Percentiles rank a stretch among this genome's conserved stretches.
phyloP scores from a whole-genome alignment of 1,140 invertebrate genomes.

The Drosophila insularis region DNA sequence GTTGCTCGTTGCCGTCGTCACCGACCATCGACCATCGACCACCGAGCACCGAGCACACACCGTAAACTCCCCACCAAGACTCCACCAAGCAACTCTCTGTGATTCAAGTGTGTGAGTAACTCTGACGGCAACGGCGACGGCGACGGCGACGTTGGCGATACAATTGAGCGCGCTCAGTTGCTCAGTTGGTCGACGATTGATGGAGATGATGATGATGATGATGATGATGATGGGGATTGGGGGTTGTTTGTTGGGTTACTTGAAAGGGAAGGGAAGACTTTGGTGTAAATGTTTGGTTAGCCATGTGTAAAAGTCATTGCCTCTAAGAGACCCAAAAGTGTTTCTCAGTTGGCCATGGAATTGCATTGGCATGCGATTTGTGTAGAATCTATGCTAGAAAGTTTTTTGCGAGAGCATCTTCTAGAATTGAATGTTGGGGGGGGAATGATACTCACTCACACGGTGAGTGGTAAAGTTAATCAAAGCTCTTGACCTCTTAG shows the following conservation, averaged over 20 bases:
- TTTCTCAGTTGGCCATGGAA: conserved; percentile 56
- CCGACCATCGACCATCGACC: neutral
- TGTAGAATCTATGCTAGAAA: conserved; percentile 6
- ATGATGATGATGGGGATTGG: neutral
- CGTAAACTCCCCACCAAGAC: neutral
- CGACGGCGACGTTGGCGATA: conserved; percentile 50
- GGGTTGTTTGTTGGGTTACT: neutral
- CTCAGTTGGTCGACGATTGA: conserved; percentile 30
- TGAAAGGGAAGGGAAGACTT: conserved; percentile 9
- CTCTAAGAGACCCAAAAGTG: conserved; percentile 56
- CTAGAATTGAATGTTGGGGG: neutral
- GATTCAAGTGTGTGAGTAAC: conserved; percentile 70
- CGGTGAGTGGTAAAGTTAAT: neutral
- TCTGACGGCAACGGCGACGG: conserved; percentile 31
- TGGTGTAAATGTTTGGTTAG: conserved; percentile 55
- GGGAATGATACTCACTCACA: neutral
- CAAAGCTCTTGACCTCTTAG: neutral
- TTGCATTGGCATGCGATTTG: conserved; percentile 43
- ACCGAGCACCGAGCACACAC: neutral
- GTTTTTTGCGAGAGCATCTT: neutral
- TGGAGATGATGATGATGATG: no score
- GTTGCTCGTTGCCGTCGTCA: conserved; percentile 14
- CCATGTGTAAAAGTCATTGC: conserved; percentile 79
- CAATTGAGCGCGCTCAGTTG: conserved; percentile 57
- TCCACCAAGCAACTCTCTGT: neutral